phyloP scores from a whole-genome alignment of 2,113 vertebrate species.

The Hypomesus transpacificus region DNA sequence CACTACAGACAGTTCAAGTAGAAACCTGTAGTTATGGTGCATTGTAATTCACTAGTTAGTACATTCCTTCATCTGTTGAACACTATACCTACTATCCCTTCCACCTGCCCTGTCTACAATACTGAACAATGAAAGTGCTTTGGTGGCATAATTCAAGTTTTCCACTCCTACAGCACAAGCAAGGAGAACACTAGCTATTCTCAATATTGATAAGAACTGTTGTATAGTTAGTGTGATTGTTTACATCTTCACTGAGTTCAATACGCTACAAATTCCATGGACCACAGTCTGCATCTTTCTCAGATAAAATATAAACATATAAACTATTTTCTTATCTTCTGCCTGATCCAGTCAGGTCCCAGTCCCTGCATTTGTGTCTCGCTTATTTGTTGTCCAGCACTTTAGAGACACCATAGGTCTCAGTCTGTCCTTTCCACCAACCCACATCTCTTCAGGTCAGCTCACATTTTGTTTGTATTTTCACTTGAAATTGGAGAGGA shows the following conservation, averaged over 20 bases:
- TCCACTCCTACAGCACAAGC: slow-evolving; percentile 46
- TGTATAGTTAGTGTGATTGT: slow-evolving; percentile 20
- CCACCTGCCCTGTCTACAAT: slow-evolving; percentile 6
- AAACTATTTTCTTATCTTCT: no score
- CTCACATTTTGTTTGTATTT: slow-evolving; percentile 8
- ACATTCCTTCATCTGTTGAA: slow-evolving; percentile 23
- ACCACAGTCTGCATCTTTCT: slow-evolving; percentile 5
- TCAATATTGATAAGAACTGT: not conserved
- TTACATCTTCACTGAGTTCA: not conserved
- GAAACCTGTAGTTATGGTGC: slow-evolving; percentile 36
- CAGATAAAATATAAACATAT: no score
- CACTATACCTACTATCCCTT: slow-evolving; percentile 9
- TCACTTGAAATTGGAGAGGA: slow-evolving; percentile 34
- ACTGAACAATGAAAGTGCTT: slow-evolving; percentile 62
- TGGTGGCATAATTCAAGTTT: slow-evolving; percentile 69
- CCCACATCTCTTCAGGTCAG: not conserved
- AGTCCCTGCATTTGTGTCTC: not conserved
- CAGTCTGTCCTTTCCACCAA: slow-evolving; percentile 16
- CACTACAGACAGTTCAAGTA: slow-evolving; percentile 55
- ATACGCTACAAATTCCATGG: not conserved
- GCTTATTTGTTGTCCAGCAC: not conserved
- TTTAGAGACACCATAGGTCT: slow-evolving; percentile 20
- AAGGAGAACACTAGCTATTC: slow-evolving; percentile 20
- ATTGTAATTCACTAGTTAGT: slow-evolving; percentile 27
- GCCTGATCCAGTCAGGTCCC: no score